A percentile compares a stretch with the other conserved stretches of the same genome.
Conservation (phyloP, 2,113 vertebrate genomes). For the Tragelaphus imberbis region DNA sequence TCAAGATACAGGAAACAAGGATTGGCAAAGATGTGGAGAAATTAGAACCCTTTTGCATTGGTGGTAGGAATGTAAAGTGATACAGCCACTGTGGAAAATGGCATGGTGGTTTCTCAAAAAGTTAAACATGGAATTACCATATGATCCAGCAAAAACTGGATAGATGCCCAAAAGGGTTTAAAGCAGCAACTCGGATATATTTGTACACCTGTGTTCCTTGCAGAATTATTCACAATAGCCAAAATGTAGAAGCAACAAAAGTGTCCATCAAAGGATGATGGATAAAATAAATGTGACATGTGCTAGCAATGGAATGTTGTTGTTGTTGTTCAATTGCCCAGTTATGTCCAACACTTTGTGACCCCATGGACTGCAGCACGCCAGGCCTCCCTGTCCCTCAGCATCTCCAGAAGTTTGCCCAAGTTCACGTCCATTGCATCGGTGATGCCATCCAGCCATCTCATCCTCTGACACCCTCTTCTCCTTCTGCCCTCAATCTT, state of each 20-base stretch:
- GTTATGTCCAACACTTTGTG: background rate
- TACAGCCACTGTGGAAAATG: background rate
- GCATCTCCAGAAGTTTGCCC: background rate
- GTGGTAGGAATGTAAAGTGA: background rate
- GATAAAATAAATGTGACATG: background rate
- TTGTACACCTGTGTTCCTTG: background rate
- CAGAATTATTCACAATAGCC: background rate
- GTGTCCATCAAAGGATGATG: background rate
- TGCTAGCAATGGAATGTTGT: background rate
- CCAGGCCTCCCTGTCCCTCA: background rate
- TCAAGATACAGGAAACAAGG: background rate
- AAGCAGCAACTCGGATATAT: background rate
- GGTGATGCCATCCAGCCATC: background rate
- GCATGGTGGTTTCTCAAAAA: background rate
- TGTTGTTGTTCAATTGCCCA: background rate
- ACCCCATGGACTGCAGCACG: background rate
- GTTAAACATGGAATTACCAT: background rate
- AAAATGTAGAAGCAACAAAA: background rate
- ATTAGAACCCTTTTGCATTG: background rate
- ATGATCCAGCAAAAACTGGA: background rate
- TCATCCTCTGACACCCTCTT: background rate
- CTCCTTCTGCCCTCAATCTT: background rate
- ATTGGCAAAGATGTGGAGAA: background rate
- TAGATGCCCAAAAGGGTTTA: background rate
- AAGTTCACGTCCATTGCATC: background rate